These are phyloP conservation scores for Ceuthmochares aereus DNA, from an alignment of 2,113 vertebrate genomes.

Conservation along the genomic window DNA sequence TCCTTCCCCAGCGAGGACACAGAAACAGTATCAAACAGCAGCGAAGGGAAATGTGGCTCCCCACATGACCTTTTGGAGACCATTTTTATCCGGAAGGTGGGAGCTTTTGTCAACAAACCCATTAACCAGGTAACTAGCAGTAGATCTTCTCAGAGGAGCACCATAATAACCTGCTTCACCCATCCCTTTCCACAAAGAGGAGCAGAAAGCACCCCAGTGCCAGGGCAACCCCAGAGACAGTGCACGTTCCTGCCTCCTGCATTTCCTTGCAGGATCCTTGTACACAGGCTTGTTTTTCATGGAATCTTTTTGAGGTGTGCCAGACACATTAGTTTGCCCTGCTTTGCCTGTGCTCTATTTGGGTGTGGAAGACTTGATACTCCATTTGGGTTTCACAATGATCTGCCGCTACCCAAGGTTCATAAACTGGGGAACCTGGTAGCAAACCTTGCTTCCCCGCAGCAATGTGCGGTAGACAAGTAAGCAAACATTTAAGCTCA, in stretches of 20 bases:
- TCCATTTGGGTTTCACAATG: neutral
- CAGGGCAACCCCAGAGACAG: neutral
- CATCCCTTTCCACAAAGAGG: neutral
- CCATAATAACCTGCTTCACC: neutral
- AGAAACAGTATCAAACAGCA: conserved; percentile 84
- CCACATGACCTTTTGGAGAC: conserved; percentile 86
- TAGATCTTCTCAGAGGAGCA: neutral
- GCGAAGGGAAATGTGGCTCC: conserved; percentile 81
- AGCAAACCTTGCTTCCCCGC: neutral
- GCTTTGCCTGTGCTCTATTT: neutral
- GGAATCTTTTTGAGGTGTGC: neutral
- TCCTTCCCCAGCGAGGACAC: conserved; percentile 80
- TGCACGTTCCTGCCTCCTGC: neutral
- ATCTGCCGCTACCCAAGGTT: neutral
- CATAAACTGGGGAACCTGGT: neutral
- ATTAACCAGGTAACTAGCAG: conserved; percentile 85
- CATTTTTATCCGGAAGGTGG: conserved; percentile 91
- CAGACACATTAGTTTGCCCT: neutral
- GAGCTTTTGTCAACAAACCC: conserved; percentile 96
- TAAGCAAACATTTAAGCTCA: neutral
- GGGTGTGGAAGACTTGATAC: neutral
- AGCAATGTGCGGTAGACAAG: neutral
- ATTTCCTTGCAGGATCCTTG: neutral
- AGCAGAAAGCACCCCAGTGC: neutral
- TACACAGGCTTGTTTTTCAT: neutral